Conservation (phyloP, 2,113 vertebrate species). For the Carlito syrichta region DNA sequence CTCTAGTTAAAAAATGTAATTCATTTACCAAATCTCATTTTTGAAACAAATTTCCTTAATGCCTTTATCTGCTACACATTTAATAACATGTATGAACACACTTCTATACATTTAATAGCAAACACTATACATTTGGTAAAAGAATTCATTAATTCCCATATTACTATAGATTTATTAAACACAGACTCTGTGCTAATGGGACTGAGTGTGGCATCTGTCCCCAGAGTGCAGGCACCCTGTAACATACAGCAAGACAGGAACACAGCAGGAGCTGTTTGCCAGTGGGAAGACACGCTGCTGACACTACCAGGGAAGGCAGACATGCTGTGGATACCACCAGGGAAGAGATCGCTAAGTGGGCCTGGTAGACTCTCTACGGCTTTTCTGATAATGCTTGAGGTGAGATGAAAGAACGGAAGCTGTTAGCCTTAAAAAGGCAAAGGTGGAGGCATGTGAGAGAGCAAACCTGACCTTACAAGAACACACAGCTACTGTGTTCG, state of each 20-base stretch:
- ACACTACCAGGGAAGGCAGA: no score
- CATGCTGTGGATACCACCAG: background rate
- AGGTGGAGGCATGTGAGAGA: background rate
- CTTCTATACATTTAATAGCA: background rate
- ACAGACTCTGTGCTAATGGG: background rate
- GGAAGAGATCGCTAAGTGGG: background rate
- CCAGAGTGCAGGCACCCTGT: background rate
- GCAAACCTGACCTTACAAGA: background rate
- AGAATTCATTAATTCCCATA: background rate
- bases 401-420: background rate
- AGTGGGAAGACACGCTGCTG: no score
- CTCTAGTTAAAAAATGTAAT: background rate
- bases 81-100: background rate
- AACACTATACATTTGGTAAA: background rate
- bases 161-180: background rate
- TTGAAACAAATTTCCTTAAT: background rate
- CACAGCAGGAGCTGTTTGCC: no score
- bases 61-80: background rate
- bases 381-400: background rate
- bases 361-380: background rate
- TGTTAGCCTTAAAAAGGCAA: background rate
- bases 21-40: background rate
- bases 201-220: no score
- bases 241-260: background rate
- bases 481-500: background rate